Conservation (phyloP, 2,113 vertebrate species). For the Ctenodactylus gundi region DNA sequence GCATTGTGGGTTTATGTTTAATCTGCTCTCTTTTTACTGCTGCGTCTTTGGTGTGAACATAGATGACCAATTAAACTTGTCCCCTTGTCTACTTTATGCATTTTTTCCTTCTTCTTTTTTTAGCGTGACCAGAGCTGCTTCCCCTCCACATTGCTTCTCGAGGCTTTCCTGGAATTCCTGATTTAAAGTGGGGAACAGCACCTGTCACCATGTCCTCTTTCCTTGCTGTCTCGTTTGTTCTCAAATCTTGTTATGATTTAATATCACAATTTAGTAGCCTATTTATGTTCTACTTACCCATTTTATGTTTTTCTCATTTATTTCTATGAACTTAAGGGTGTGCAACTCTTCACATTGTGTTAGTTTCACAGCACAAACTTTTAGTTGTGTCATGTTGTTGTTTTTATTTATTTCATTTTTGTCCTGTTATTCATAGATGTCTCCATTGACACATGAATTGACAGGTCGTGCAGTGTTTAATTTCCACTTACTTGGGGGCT, state of each 20-base stretch:
- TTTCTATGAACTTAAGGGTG: background rate
- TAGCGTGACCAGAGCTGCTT: too few relatives aligned
- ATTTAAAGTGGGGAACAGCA: background rate
- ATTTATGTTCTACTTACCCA: background rate
- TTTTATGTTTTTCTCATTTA: background rate
- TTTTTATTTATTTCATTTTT: background rate
- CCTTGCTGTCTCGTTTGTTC: background rate
- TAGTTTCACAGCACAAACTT: background rate
- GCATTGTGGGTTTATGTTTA: background rate
- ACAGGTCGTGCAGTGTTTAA: background rate
- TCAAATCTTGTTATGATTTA: background rate
- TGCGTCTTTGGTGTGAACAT: background rate
- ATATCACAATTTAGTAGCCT: background rate
- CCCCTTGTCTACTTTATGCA: background rate
- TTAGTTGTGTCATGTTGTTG: too few relatives aligned
- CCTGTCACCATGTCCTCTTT: background rate
- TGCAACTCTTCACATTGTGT: background rate
- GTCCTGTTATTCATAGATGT: background rate
- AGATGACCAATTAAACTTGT: background rate
- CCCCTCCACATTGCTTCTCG: background rate
- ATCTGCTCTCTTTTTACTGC: background rate
- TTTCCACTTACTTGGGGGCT: background rate
- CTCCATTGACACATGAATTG: background rate
- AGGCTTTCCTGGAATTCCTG: too few relatives aligned
- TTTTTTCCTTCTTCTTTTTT: background rate